phyloP scores from a whole-genome alignment of 2,888 invertebrate species.

The Harmothoe impar region DNA sequence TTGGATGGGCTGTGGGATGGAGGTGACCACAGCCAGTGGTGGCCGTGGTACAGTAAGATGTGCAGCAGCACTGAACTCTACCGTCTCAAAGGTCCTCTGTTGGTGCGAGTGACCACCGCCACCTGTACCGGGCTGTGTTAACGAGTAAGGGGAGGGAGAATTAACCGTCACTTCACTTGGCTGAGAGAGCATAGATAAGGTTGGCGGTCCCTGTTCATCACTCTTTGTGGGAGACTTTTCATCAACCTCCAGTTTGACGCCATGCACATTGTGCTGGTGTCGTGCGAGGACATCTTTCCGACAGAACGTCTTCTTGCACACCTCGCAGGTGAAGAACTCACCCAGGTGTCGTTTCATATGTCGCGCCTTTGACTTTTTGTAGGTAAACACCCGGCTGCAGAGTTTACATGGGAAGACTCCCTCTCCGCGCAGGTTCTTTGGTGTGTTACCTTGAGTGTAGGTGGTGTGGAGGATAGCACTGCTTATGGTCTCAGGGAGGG shows the following conservation, averaged over 20 bases:
- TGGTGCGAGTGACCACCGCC: neutral
- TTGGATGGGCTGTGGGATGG: conserved; percentile 50
- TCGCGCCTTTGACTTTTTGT: conserved; percentile 58
- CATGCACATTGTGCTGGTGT: conserved; percentile 55
- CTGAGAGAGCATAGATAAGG: conserved; percentile 43
- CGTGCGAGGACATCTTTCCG: conserved; percentile 50
- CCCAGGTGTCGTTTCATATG: conserved; percentile 58
- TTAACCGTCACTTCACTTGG: neutral
- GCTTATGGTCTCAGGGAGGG: conserved; percentile 55
- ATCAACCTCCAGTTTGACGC: conserved; percentile 23
- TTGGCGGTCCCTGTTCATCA: neutral
- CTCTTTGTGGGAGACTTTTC: conserved; percentile 41
- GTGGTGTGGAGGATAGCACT: conserved; percentile 53
- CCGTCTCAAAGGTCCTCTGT: conserved; percentile 55
- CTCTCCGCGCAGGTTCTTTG: conserved; percentile 56
- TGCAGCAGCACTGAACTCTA: conserved; percentile 46
- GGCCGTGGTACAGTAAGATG: conserved; percentile 56
- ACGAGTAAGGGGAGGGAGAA: conserved; percentile 11
- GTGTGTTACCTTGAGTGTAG: conserved; percentile 55
- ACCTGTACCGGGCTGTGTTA: neutral
- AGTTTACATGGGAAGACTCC: conserved; percentile 57
- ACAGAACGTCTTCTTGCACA: conserved; percentile 55
- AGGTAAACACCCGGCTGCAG: conserved; percentile 50
- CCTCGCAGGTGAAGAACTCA: conserved; percentile 51
- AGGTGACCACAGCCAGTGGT: conserved; percentile 51